Conservation (phyloP, 2,113 vertebrate genomes). For the Oreochromis spilurus region DNA sequence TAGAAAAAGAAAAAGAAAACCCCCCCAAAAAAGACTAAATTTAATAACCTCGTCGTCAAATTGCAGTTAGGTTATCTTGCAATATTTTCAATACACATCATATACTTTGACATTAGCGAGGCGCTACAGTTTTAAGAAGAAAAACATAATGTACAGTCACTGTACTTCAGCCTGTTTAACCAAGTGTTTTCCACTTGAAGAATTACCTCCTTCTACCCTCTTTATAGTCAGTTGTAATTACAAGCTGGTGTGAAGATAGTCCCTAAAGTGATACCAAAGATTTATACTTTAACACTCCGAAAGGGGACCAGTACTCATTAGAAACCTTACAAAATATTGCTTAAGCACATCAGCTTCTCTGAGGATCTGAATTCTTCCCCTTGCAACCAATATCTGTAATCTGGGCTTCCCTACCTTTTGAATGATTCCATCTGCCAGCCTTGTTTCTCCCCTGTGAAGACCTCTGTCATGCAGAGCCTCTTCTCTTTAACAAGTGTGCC, state of each 20-base stretch:
- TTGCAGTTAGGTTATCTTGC: neutral
- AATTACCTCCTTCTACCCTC: neutral
- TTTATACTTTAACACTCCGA: neutral
- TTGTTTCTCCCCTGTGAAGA: neutral
- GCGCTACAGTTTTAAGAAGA: accelerated
- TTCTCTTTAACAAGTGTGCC: neutral
- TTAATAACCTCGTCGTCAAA: neutral
- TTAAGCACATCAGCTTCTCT: neutral
- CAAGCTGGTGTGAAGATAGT: neutral
- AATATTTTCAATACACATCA: neutral
- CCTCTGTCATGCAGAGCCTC: neutral
- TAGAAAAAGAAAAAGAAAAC: neutral
- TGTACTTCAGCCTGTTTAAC: neutral
- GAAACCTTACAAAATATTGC: neutral
- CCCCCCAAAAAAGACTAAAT: neutral
- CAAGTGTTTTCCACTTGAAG: neutral
- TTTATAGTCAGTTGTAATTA: neutral
- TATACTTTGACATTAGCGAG: neutral
- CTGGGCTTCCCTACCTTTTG: neutral
- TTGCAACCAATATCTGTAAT: neutral
- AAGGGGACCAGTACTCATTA: neutral
- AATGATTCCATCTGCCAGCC: neutral
- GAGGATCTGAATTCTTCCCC: neutral
- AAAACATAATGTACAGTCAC: neutral
- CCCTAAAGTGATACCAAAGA: neutral